These are phyloP conservation scores for Drymodes brunneopygia DNA, from an alignment of 2,113 vertebrate genomes.

Conservation along the genomic window DNA sequence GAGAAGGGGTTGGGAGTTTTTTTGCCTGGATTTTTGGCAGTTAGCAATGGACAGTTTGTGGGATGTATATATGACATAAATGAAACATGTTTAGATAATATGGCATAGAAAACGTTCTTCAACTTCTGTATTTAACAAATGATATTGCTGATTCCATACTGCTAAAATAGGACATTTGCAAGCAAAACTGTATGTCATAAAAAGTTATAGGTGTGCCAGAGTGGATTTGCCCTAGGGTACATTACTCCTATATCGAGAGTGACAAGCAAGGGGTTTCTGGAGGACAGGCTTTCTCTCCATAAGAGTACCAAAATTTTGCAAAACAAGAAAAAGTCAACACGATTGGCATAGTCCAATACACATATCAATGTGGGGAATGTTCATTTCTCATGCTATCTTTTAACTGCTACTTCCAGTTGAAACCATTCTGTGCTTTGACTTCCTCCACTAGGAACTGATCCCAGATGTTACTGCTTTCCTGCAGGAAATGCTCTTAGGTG, in stretches of 20 bases:
- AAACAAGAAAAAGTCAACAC: neutral
- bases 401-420: neutral
- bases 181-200: neutral
- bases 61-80: neutral
- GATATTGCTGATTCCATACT: neutral
- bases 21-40: neutral
- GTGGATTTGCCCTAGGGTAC: neutral
- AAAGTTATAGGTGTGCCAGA: neutral
- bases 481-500: neutral
- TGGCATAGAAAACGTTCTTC: neutral
- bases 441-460: neutral
- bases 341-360: neutral
- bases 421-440: neutral
- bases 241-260: neutral
- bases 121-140: neutral
- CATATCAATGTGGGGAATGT: neutral
- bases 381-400: neutral
- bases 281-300: neutral
- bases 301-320: neutral
- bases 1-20: neutral
- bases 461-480: neutral
- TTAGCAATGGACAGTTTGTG: neutral
- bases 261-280: neutral
- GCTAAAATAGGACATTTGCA: neutral
- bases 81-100: neutral